Conservation (phyloP, 2,113 vertebrate species). For the Saguinus imperator region DNA sequence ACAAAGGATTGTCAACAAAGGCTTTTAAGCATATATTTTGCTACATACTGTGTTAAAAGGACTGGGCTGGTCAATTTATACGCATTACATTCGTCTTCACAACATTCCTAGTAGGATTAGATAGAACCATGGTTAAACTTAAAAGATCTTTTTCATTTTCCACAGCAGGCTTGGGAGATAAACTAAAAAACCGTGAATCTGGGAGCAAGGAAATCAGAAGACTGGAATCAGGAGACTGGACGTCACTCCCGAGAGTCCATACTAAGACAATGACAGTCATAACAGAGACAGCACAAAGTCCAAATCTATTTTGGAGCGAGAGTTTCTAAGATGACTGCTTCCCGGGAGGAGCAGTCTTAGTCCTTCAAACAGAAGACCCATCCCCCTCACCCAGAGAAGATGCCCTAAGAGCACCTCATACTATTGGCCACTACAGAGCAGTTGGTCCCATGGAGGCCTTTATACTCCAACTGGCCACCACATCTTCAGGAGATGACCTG, state of each 20-base stretch:
- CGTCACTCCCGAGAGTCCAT: neutral
- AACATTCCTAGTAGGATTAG: neutral
- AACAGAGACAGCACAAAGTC: neutral
- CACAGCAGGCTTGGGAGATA: neutral
- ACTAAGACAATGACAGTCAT: neutral
- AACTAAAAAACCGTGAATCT: neutral
- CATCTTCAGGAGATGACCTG: neutral
- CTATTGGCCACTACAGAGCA: neutral
- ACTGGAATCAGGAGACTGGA: neutral
- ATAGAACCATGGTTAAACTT: neutral
- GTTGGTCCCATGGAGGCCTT: neutral
- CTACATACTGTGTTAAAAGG: neutral
- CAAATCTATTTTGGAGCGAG: neutral
- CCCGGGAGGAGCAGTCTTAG: neutral
- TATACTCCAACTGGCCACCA: neutral
- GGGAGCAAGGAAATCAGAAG: neutral
- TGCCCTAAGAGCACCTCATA: neutral
- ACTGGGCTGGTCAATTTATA: neutral
- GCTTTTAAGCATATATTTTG: neutral
- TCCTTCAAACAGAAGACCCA: neutral
- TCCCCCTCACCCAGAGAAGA: neutral
- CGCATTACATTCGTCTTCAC: neutral
- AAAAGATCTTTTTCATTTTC: neutral
- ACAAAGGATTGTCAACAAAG: neutral
- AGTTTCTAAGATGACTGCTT: neutral